Evolutionary conservation across 2,113 vertebrate species (phyloP).

Genomic region (Psittacus erithacus): DNA sequence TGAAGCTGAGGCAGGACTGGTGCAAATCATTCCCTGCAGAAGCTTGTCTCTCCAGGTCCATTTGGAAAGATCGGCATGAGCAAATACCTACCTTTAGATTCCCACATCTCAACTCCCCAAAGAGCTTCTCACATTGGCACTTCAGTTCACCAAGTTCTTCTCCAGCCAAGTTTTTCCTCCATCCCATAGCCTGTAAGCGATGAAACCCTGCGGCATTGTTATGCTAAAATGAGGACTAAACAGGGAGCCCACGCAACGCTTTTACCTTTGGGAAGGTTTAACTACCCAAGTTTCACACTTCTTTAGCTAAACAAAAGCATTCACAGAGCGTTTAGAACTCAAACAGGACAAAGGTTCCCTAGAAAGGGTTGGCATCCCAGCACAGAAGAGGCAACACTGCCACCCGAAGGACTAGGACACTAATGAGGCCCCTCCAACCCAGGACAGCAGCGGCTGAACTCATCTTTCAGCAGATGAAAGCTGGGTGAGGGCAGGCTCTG

Average conservation of each 20-base stretch:
- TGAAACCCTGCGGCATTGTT: not conserved
- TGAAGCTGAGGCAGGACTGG: not conserved
- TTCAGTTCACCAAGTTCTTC: not conserved
- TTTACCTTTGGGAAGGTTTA: not conserved
- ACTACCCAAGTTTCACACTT: not conserved
- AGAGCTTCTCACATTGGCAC: not conserved
- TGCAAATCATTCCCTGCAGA: not conserved
- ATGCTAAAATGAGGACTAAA: not conserved
- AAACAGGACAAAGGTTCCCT: not conserved
- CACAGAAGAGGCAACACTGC: not conserved
- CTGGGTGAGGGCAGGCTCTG: not conserved
- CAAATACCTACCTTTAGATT: not conserved
- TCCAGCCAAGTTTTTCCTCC: not conserved
- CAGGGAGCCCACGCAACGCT: not conserved
- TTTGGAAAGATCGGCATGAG: not conserved
- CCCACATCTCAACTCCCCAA: not conserved
- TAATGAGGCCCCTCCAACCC: not conserved
- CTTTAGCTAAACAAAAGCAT: not conserved
- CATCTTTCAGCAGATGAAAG: not conserved
- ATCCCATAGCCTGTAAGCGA: not conserved
- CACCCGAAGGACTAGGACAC: not conserved
- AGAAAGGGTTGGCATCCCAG: not conserved
- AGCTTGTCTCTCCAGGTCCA: not conserved
- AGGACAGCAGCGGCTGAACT: not conserved
- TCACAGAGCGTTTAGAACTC: not conserved